Conservation (phyloP, 2,888 invertebrate species). For the Sylvicola fuscatus region DNA sequence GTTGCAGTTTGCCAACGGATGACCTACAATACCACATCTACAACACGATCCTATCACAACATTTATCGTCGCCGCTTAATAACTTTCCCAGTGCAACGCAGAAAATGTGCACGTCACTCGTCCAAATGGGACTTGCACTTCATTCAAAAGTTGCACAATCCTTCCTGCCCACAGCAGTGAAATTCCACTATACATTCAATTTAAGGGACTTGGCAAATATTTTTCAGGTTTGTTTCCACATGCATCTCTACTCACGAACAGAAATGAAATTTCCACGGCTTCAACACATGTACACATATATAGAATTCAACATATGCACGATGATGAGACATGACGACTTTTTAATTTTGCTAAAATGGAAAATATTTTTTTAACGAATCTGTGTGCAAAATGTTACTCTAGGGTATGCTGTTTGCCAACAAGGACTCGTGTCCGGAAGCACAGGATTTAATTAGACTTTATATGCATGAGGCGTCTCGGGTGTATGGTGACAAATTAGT, state of each 20-base stretch:
- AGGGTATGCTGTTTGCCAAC: constrained; percentile 70
- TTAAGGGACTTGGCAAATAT: constrained; percentile 82
- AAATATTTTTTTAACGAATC: too few relatives aligned
- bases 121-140: constrained; percentile 51
- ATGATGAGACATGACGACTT: too few relatives aligned
- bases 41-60: constrained; percentile 56
- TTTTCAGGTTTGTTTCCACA: constrained; percentile 46
- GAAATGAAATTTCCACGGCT: too few relatives aligned
- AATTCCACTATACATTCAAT: constrained; percentile 91
- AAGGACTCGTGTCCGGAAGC: constrained; percentile 49
- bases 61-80: constrained; percentile 40
- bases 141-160: constrained; percentile 54
- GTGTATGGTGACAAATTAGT: constrained; percentile 86
- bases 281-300: too few relatives aligned
- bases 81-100: constrained; percentile 38
- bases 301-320: too few relatives aligned
- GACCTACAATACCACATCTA: constrained; percentile 72
- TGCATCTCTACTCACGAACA: too few relatives aligned
- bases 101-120: constrained; percentile 35
- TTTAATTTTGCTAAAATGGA: too few relatives aligned
- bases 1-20: constrained; percentile 50
- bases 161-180: constrained; percentile 83
- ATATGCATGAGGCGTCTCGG: constrained; percentile 78
- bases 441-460: constrained; percentile 58
- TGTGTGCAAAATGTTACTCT: constrained; percentile 6